These are phyloP conservation scores for Drosophila repleta DNA, from an alignment of 1,140 invertebrate genomes.

Conservation along the genomic window DNA sequence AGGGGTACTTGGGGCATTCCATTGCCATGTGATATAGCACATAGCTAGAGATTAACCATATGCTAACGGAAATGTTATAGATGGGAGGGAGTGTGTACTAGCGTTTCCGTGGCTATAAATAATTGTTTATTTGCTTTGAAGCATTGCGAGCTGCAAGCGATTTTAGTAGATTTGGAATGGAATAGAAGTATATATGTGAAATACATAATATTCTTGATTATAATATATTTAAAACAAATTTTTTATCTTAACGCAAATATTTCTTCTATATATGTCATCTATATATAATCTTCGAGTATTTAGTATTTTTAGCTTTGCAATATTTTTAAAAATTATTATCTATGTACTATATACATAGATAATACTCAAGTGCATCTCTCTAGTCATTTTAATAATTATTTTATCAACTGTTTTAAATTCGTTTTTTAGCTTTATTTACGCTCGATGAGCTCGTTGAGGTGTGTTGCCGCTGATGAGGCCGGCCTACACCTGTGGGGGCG, in stretches of 20 bases:
- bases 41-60: constrained; percentile 65
- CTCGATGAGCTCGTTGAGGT: constrained; percentile 23
- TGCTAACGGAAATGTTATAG: constrained; percentile 64
- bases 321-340: no score
- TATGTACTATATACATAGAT: no score
- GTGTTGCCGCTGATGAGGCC: constrained; percentile 11
- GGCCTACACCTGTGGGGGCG: constrained; percentile 32
- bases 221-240: no score
- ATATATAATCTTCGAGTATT: no score
- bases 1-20: constrained; percentile 4
- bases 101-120: constrained; percentile 53
- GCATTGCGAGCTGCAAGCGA: not conserved
- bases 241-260: no score
- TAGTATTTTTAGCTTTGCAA: no score
- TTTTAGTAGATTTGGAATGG: not conserved
- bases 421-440: constrained; percentile 21
- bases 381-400: not conserved
- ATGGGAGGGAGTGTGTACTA: constrained; percentile 18
- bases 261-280: no score
- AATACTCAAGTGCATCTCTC: no score
- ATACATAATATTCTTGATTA: no score
- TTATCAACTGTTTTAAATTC: constrained; percentile 47
- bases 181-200: no score
- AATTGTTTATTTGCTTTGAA: constrained; percentile 60
- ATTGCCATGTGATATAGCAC: constrained; percentile 18